These are phyloP conservation scores for Cirrhinus molitorella DNA, from an alignment of 2,797 vertebrate genomes.

Conservation along the genomic window DNA sequence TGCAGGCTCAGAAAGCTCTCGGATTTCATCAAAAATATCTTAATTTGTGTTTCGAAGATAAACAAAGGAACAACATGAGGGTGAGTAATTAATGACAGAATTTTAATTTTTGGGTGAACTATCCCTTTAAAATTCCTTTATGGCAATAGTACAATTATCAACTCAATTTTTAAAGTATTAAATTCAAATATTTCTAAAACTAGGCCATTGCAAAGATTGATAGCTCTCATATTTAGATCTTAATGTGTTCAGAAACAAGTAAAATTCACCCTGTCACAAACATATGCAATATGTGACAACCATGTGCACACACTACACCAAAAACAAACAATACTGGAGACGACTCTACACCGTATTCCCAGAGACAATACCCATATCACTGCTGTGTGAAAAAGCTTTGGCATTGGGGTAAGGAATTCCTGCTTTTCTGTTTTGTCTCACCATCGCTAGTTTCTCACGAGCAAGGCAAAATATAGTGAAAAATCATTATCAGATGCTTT, in stretches of 20 bases:
- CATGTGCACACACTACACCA: slow-evolving; percentile 2
- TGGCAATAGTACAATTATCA: background rate
- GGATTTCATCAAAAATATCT: too few relatives aligned
- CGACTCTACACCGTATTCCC: slow-evolving; percentile 18
- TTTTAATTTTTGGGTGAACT: too few relatives aligned
- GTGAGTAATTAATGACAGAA: too few relatives aligned
- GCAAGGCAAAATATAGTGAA: background rate
- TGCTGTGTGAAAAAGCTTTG: slow-evolving; percentile 34
- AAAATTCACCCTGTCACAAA: background rate
- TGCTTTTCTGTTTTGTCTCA: slow-evolving; percentile 18
- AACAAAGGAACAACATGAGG: too few relatives aligned
- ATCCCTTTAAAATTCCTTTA: too few relatives aligned
- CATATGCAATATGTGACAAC: background rate
- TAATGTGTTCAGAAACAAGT: background rate
- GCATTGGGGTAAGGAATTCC: slow-evolving; percentile 43
- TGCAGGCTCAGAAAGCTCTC: too few relatives aligned
- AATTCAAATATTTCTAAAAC: background rate
- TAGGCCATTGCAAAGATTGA: background rate
- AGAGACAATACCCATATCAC: slow-evolving; percentile 35
- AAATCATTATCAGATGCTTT: background rate
- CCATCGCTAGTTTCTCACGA: background rate
- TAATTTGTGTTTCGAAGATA: too few relatives aligned
- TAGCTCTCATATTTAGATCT: background rate
- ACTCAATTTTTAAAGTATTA: background rate
- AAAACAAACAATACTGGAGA: slow-evolving; percentile 18